Evolutionary conservation across 1,140 invertebrate genomes (phyloP), one percentile per base, ranked within the genome.

Genomic region (Venturia canescens): DNA sequence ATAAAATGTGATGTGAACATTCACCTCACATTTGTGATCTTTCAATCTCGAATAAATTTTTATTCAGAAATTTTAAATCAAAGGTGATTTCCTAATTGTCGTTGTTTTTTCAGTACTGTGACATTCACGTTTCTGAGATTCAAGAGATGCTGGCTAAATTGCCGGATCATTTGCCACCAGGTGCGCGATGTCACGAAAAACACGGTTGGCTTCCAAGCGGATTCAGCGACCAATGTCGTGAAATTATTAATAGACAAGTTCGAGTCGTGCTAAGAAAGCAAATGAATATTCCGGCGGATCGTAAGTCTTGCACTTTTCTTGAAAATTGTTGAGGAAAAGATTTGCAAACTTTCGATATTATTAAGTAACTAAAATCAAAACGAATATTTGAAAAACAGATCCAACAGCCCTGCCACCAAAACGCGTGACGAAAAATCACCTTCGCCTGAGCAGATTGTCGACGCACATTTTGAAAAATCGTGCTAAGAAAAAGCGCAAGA

Each of bases 91-190:
- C 29, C 3, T 7, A 69, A 69, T 77, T 70, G 5, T 29, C 53
- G 23, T 74, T 79, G 80, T 79, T 60, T 79, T 71, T 79, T 83
- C 91, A 97, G 94, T 95, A 97, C 86, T 97, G 96, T 87, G 96
- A 98, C 88, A 93, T 98, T 34, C 90, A 95, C n/a, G 91, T 97
- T n/a, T 93, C 95, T 0, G 96, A 98, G 92, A 96, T 98, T 80
- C 95, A 98, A 89, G 94, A 94, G 83, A 94, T 98, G 92, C 84
- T 98, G 11, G 90, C 93, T 15, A 93, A 94, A 78, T 92, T 96
- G 80, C 95, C 96, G 3, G 93, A 94, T 26, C 90, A 94, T 21
- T 88, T 93, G 16, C 50, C 50, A 16, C 93, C 95, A 1, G 94
- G 93, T 16, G 91, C 93, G 71, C 92, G 93, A 44, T 97, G 95